Base-by-base conservation (phyloP, 92 coral and sea anemone species). In the Pocillopora grandis region DNA sequence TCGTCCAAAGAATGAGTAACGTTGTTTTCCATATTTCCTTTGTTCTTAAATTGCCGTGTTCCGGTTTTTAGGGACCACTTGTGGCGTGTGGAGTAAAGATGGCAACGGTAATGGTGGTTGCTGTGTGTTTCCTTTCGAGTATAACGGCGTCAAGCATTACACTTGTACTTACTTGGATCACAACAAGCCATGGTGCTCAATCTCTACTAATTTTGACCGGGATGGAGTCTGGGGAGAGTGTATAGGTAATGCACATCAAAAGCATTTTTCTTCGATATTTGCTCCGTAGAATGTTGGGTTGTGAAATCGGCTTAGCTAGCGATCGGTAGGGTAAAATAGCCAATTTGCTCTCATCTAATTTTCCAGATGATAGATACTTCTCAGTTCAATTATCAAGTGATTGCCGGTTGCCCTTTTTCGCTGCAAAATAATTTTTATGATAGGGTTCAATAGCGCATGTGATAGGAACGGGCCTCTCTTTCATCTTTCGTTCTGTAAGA, bases 211-310 rank as follows among this genome's bases (percentile, higher is more conserved):
- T 55, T 97, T 79, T 78, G 99, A 97, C 80, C 89, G 88, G 75
- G 98, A 97, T 81, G 94, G 94, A 71, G 85, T 92, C 61, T 97
- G 99, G 99, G 99, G 99, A n/a, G 89, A 80, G 2, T 97, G 99
- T 68, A 85, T 94, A 67, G 99, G 99, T 97, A 67, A 71, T 90
- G 48, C 0, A 9, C 18, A 57, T 9, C 0, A 15, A 18, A 12
- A 58, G 37, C 21, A 17, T 58, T 10, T 18, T 16, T 20, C 17
- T 56, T 12, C 35, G 21, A 42, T 42, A 7, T 42, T 3, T 42
- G 52, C 52, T 42, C 8, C 52, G 52, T 42, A 42, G 8, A 3
- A 42, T 42, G 52, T 42, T 7, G 52, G 52, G 4, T 42, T 42
- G 52, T 42, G 52, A 42, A 42, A 42, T 42, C 52, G 52, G 52